These are phyloP conservation scores for Scaptodrosophila latifasciaeformis DNA, from an alignment of 2,888 invertebrate genomes.

Conservation along the genomic window DNA sequence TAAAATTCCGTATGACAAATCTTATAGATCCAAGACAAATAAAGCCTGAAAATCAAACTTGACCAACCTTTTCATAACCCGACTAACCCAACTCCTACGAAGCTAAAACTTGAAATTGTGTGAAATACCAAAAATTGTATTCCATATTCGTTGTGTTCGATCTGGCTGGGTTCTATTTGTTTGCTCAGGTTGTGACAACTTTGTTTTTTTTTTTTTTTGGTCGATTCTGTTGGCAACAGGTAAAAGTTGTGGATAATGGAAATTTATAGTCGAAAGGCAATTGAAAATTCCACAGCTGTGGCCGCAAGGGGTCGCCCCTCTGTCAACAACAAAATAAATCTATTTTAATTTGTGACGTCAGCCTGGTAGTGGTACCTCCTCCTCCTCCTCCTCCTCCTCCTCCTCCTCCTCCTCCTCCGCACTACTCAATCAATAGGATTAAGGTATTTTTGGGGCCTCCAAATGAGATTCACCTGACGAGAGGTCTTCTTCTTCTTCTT, in stretches of 20 bases:
- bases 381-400: not conserved
- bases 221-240: too few relatives aligned
- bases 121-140: too few relatives aligned
- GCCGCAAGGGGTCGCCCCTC: too few relatives aligned
- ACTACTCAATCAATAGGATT: conserved; percentile 52
- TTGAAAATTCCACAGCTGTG: conserved; percentile 49
- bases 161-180: not conserved
- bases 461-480: conserved; percentile 6
- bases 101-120: too few relatives aligned
- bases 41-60: too few relatives aligned
- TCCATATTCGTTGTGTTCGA: not conserved
- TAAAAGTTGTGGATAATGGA: conserved; percentile 30
- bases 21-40: too few relatives aligned
- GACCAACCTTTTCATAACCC: too few relatives aligned
- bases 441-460: conserved; percentile 45
- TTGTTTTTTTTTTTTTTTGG: conserved; percentile 1
- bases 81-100: too few relatives aligned
- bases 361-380: not conserved
- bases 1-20: too few relatives aligned
- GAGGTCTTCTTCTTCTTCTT: not conserved
- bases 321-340: conserved; percentile 41
- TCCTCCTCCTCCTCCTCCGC: not conserved
- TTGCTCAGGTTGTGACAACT: not conserved
- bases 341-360: conserved; percentile 42
- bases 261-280: conserved; percentile 51